phyloP scores from a whole-genome alignment of 2,888 invertebrate genomes.

The Apodemia duryi region DNA sequence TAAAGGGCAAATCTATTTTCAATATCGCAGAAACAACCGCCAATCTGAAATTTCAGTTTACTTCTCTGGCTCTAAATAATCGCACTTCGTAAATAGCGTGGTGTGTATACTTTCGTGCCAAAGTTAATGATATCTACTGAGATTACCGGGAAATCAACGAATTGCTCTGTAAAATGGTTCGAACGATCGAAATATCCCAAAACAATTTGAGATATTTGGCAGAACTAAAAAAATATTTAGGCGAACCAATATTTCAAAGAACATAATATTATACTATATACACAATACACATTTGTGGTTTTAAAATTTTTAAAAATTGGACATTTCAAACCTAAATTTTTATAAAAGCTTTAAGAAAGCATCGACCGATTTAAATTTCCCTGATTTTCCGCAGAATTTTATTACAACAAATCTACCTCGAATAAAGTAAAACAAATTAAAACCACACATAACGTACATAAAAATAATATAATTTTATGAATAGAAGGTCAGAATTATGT shows the following conservation, averaged over 20 bases:
- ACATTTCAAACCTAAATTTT: too few relatives aligned
- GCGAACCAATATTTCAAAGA: neutral
- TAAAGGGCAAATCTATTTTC: constrained; percentile 8
- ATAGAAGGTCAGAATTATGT: too few relatives aligned
- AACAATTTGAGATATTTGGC: neutral
- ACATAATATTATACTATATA: neutral
- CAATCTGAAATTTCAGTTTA: neutral
- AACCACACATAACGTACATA: too few relatives aligned
- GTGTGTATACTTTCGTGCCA: neutral
- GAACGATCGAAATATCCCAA: neutral
- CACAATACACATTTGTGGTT: neutral
- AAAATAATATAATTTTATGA: too few relatives aligned
- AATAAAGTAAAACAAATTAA: too few relatives aligned
- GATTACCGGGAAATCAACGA: neutral
- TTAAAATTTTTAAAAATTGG: neutral
- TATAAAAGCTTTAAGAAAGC: too few relatives aligned
- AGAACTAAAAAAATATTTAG: neutral
- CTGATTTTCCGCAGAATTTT: too few relatives aligned
- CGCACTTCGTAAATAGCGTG: neutral
- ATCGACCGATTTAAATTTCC: too few relatives aligned
- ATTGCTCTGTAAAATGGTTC: neutral
- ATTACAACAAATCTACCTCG: too few relatives aligned
- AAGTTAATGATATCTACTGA: constrained; percentile 1
- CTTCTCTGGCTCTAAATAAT: neutral
- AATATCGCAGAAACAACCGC: constrained; percentile 3